phyloP scores from a whole-genome alignment of 2,888 invertebrate species.

The Troides oblongomaculatus region DNA sequence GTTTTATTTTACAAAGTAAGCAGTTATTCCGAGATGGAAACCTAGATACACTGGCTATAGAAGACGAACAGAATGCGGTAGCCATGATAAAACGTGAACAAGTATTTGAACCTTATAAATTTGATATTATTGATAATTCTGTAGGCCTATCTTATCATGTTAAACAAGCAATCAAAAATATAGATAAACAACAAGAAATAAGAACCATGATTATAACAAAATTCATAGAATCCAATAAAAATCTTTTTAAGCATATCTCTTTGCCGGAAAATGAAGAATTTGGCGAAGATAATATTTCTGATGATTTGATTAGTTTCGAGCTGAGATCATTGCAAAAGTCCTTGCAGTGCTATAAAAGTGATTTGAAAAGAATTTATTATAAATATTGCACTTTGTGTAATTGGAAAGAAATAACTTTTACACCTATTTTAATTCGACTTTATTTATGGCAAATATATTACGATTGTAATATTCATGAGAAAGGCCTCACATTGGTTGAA shows the following conservation, averaged over 20 bases:
- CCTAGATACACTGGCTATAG: slow-evolving; percentile 47
- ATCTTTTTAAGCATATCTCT: slow-evolving; percentile 32
- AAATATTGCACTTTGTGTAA: slow-evolving; percentile 74
- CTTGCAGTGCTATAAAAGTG: slow-evolving; percentile 66
- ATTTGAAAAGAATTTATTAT: slow-evolving; percentile 74
- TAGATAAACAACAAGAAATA: slow-evolving; percentile 55
- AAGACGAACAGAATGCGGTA: slow-evolving; percentile 34
- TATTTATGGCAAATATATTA: slow-evolving; percentile 82
- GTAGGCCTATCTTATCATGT: slow-evolving; percentile 71
- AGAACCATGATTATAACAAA: slow-evolving; percentile 51
- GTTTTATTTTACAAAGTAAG: slow-evolving; percentile 68
- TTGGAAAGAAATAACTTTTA: slow-evolving; percentile 54
- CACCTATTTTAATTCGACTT: slow-evolving; percentile 71
- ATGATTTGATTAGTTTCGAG: slow-evolving; percentile 62
- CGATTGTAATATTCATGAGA: slow-evolving; percentile 75
- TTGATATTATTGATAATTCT: slow-evolving; percentile 58
- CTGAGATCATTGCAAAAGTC: slow-evolving; percentile 67
- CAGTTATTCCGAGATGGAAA: slow-evolving; percentile 77
- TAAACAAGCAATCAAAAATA: slow-evolving; percentile 57
- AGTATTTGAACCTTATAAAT: slow-evolving; percentile 46
- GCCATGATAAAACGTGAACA: slow-evolving; percentile 33
- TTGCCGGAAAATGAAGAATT: slow-evolving; percentile 20
- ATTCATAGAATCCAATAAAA: slow-evolving; percentile 55
- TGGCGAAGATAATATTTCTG: slow-evolving; percentile 35
- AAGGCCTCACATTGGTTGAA: slow-evolving; percentile 72